A percentile compares a stretch with the other conserved stretches of the same genome.
Conservation (phyloP, 2,888 invertebrate species). For the Macrosiphum euphorbiae region DNA sequence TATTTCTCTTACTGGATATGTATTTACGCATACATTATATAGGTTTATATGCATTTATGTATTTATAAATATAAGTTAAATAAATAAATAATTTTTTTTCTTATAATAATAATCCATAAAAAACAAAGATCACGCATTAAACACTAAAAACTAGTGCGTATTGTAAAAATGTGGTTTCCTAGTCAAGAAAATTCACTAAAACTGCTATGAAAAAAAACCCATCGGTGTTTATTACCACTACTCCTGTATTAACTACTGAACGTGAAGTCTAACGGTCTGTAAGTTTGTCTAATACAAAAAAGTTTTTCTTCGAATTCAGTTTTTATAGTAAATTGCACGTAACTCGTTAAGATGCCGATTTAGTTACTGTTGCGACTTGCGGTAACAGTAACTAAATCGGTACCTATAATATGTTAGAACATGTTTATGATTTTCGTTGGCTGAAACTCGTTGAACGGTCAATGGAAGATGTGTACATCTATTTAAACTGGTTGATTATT, state of each 20-base stretch:
- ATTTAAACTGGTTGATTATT: not conserved
- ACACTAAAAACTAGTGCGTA: not conserved
- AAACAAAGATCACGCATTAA: not conserved
- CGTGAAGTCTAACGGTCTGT: not conserved
- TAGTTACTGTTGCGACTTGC: not conserved
- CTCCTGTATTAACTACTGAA: not conserved
- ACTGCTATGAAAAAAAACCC: not conserved
- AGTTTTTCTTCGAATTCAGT: not conserved
- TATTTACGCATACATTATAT: not conserved
- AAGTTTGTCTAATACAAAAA: constrained; percentile 21
- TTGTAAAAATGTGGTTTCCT: not conserved
- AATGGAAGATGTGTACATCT: not conserved
- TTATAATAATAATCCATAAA: not conserved
- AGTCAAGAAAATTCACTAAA: not conserved
- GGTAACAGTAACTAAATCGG: not conserved
- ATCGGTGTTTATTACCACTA: not conserved
- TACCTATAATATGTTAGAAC: not conserved
- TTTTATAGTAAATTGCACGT: not conserved
- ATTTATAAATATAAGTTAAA: not conserved
- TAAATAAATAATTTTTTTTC: not conserved
- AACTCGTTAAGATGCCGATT: not conserved
- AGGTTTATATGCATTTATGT: not conserved
- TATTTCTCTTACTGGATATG: not conserved
- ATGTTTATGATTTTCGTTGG: not conserved
- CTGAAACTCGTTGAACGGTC: not conserved